Conservation (phyloP, 2,888 invertebrate genomes). For the Platycnemis pennipes region DNA sequence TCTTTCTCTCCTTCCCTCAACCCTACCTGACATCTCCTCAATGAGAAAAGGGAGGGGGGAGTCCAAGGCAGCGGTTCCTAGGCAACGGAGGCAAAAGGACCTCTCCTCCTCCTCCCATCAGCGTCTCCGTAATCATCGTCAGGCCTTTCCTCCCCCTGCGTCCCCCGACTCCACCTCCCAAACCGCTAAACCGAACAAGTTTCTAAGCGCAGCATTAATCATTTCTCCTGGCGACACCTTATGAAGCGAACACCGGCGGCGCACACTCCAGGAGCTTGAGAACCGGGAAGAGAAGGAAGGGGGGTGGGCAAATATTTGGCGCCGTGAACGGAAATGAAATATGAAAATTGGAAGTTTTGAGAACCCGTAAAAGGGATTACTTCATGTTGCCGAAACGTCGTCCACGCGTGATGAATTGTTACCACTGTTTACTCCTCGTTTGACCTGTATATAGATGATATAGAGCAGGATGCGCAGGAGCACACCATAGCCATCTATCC, state of each 20-base stretch:
- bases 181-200: constrained; percentile 28
- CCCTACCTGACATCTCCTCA: constrained; percentile 14
- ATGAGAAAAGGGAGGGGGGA: neutral
- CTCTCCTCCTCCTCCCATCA: neutral
- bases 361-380: neutral
- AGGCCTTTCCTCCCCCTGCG: neutral
- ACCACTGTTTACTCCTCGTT: neutral
- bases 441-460: neutral
- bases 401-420: neutral
- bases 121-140: neutral
- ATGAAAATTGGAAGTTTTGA: constrained; percentile 15
- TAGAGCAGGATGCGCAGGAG: neutral
- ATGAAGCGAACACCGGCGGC: constrained; percentile 4
- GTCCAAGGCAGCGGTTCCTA: neutral
- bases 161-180: neutral
- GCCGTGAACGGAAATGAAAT: constrained; percentile 39
- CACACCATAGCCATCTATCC: neutral
- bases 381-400: neutral
- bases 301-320: constrained; percentile 4
- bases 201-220: constrained; percentile 28
- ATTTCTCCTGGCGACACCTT: constrained; percentile 14
- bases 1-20: neutral
- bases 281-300: neutral
- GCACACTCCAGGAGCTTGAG: neutral
- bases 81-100: neutral